A percentile compares a stretch with the other conserved stretches of the same genome.
phyloP scores from a whole-genome alignment of 2,888 invertebrate species.

The Spodoptera exigua region DNA sequence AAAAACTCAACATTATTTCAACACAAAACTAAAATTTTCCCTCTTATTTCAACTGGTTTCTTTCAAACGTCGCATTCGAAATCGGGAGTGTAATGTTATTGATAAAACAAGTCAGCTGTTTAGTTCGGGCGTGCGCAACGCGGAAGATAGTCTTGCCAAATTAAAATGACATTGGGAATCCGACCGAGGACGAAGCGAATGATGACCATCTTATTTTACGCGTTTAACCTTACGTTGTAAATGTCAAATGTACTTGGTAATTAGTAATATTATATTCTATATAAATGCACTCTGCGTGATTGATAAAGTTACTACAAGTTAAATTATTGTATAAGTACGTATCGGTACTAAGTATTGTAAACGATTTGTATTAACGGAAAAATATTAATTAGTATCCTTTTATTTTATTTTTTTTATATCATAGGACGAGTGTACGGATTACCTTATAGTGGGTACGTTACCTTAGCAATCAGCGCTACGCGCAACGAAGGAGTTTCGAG shows the following conservation, averaged over 20 bases:
- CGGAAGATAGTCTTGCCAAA: slow-evolving; percentile 70
- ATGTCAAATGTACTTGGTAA: slow-evolving; percentile 40
- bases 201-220: slow-evolving; percentile 50
- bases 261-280: background rate
- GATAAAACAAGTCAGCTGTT: slow-evolving; percentile 77
- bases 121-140: slow-evolving; percentile 67
- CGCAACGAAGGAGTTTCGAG: no score
- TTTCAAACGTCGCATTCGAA: slow-evolving; percentile 26
- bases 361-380: no score
- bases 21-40: slow-evolving; percentile 7
- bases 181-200: slow-evolving; percentile 42
- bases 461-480: no score
- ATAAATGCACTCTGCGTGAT: slow-evolving; percentile 6
- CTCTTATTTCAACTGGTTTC: slow-evolving; percentile 4
- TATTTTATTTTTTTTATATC: no score
- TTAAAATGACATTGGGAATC: slow-evolving; percentile 66
- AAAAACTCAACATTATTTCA: slow-evolving; percentile 33
- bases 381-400: no score
- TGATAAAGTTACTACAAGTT: background rate
- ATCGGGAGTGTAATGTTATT: slow-evolving; percentile 59
- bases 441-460: no score
- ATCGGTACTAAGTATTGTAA: no score
- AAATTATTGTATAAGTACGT: background rate
- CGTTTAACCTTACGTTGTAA: slow-evolving; percentile 47
- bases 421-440: no score